Evolutionary conservation across 2,797 vertebrate species (phyloP).

Genomic region (Hypotaenidia okinawae): DNA sequence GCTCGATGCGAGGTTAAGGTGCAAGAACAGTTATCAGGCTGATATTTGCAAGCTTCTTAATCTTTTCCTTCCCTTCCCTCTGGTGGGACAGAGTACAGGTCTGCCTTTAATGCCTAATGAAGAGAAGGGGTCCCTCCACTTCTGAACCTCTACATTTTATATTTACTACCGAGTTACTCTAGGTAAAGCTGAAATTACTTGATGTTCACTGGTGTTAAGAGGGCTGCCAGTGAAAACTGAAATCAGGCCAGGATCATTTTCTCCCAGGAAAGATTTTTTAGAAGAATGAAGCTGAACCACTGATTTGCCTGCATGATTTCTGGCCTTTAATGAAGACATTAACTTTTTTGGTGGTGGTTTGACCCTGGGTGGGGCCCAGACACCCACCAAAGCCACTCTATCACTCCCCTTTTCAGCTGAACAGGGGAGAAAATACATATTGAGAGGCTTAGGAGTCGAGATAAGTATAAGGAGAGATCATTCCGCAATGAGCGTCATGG

Average conservation of each 20-base stretch:
- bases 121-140: background rate
- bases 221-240: background rate
- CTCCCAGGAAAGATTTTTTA: background rate
- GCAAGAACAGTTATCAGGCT: background rate
- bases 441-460: no score
- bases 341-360: background rate
- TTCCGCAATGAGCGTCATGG: no score
- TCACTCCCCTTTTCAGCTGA: no score
- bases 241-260: background rate
- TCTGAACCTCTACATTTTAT: background rate
- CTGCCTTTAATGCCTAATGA: background rate
- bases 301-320: background rate
- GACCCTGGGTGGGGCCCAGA: no score
- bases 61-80: background rate
- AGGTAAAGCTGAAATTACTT: background rate
- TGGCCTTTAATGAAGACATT: background rate
- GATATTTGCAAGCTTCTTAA: background rate
- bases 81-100: background rate
- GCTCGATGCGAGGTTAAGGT: background rate
- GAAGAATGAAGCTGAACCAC: background rate
- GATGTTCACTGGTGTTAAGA: background rate
- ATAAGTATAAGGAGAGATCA: no score
- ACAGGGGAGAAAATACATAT: no score
- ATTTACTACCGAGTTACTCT: background rate
- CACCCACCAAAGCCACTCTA: no score